A percentile compares a stretch with the other conserved stretches of the same genome.
Conservation (phyloP, 2,888 invertebrate genomes). For the Trichogramma dendrolimi region DNA sequence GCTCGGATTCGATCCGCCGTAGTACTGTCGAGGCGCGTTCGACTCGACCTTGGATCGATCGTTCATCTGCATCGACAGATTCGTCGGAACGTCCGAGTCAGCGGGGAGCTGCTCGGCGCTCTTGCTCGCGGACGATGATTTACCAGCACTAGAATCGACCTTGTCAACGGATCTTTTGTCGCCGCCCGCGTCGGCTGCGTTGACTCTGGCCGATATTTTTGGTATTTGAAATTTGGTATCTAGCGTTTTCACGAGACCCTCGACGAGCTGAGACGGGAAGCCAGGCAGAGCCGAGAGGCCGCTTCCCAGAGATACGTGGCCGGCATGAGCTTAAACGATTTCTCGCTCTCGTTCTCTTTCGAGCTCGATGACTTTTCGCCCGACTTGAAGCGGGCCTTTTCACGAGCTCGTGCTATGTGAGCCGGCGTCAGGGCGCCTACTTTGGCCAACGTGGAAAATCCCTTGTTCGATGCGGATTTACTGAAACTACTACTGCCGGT, state of each 20-base stretch:
- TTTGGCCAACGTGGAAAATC: conserved; percentile 50
- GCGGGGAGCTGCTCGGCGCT: conserved; percentile 19
- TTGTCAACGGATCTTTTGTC: conserved; percentile 39
- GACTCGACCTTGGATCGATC: conserved; percentile 19
- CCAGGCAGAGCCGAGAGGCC: conserved; percentile 48
- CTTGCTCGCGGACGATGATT: conserved; percentile 19
- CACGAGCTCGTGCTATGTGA: conserved; percentile 62
- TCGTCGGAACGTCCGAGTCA: conserved; percentile 43
- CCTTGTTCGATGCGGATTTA: conserved; percentile 34
- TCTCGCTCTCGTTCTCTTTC: conserved; percentile 63
- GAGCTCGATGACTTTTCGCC: conserved; percentile 60
- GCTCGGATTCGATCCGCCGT: too few relatives aligned
- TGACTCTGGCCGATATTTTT: conserved; percentile 64
- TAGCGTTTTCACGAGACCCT: conserved; percentile 72
- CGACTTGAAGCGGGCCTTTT: conserved; percentile 60
- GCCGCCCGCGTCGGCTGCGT: conserved; percentile 41
- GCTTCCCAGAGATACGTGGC: conserved; percentile 47
- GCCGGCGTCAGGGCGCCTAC: conserved; percentile 62
- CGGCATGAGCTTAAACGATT: conserved; percentile 59
- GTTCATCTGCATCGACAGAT: conserved; percentile 43
- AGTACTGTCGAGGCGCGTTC: too few relatives aligned
- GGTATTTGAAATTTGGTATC: conserved; percentile 86
- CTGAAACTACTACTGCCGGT: conserved; percentile 26
- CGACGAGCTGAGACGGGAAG: conserved; percentile 65
- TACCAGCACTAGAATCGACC: conserved; percentile 28